Evolutionary conservation across 1,140 invertebrate genomes (phyloP).

Genomic region (Trichonephila clavata): DNA sequence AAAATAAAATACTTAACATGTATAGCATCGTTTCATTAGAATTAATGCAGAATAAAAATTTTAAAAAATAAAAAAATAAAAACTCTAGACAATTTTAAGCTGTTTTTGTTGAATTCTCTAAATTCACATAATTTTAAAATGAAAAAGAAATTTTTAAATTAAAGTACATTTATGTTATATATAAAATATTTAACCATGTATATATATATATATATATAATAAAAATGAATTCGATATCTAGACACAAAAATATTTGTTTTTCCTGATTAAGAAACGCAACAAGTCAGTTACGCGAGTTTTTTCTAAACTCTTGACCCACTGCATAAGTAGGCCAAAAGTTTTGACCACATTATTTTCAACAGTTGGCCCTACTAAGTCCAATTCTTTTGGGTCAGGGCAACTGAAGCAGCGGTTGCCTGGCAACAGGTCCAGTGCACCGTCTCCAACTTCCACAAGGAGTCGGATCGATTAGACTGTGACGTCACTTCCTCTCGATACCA

Average conservation of each 20-base stretch:
- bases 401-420: constrained; percentile 65
- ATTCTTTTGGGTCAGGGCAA: constrained; percentile 65
- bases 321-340: constrained; percentile 46
- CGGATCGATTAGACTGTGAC: constrained; percentile 63
- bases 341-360: constrained; percentile 63
- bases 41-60: too few species aligned
- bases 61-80: too few species aligned
- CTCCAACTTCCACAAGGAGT: constrained; percentile 13
- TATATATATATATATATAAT: too few species aligned
- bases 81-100: too few species aligned
- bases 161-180: too few species aligned
- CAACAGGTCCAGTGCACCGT: constrained; percentile 59
- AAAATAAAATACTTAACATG: too few species aligned
- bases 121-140: too few species aligned
- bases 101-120: too few species aligned
- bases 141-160: too few species aligned
- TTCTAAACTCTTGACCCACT: not conserved
- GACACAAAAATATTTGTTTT: not conserved
- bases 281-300: not conserved
- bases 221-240: too few species aligned
- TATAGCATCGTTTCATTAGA: too few species aligned
- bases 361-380: constrained; percentile 53
- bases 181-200: too few species aligned
- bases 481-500: constrained; percentile 55
- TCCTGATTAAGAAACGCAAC: not conserved